Evolutionary conservation across 2,888 invertebrate genomes (phyloP).

Genomic region (Synergus laeviventris): DNA sequence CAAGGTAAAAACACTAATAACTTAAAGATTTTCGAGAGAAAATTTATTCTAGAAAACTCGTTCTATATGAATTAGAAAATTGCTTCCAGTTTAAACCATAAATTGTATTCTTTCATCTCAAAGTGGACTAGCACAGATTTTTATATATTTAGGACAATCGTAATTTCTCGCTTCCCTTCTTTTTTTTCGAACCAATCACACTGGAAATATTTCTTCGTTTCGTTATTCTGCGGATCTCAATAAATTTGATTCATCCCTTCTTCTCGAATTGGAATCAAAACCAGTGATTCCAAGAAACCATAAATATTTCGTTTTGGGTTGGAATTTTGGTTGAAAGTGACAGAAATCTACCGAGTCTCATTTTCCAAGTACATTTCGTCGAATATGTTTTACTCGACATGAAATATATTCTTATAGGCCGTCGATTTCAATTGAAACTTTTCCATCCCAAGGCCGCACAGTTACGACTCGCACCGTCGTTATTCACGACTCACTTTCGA

Average conservation of each 20-base stretch:
- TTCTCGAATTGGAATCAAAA: neutral
- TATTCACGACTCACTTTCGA: conserved; percentile 41
- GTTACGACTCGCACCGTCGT: conserved; percentile 37
- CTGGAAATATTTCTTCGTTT: neutral
- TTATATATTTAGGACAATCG: no score
- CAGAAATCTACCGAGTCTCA: neutral
- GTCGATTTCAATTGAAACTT: conserved; percentile 40
- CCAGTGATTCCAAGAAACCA: neutral
- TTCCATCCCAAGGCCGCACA: conserved; percentile 37
- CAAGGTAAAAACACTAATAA: no score
- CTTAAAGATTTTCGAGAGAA: no score
- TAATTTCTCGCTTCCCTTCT: neutral
- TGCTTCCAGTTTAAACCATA: no score
- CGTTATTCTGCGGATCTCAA: neutral
- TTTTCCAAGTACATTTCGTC: conserved; percentile 15
- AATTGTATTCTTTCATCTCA: no score
- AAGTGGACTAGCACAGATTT: no score
- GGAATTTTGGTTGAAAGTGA: neutral
- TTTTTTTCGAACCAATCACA: neutral
- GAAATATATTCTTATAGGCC: conserved; percentile 31
- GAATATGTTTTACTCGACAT: conserved; percentile 24
- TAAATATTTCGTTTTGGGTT: neutral
- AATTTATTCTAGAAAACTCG: no score
- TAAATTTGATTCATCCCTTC: neutral
- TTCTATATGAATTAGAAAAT: no score